These are phyloP conservation scores for Osmerus mordax DNA, from an alignment of 2,113 vertebrate species.

Conservation along the genomic window DNA sequence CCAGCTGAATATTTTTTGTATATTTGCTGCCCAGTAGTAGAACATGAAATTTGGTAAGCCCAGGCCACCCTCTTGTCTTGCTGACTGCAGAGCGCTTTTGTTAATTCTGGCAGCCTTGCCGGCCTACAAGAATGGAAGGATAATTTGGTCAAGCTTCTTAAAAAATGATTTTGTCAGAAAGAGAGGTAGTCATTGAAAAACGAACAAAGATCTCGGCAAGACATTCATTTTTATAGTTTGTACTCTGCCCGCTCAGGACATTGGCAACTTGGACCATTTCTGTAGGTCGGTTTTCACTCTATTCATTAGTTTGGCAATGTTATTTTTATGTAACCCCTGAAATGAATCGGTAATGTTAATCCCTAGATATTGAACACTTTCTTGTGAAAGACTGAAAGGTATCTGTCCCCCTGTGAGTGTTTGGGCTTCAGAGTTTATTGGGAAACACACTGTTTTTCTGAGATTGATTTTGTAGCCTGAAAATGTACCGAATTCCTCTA, in stretches of 20 bases:
- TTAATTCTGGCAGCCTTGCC: not conserved
- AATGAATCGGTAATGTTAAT: not conserved
- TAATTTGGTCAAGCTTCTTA: not conserved
- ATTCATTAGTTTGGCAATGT: not conserved
- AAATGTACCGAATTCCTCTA: not conserved
- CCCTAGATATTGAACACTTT: not conserved
- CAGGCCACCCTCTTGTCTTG: not conserved
- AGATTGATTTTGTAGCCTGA: conserved; percentile 2
- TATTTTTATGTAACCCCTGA: not conserved
- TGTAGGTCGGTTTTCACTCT: too few relatives aligned
- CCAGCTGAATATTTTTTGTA: too few relatives aligned
- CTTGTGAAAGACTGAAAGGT: not conserved
- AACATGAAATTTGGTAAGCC: not conserved
- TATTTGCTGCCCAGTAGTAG: too few relatives aligned
- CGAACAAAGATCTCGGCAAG: too few relatives aligned
- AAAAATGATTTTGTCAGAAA: not conserved
- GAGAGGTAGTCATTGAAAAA: too few relatives aligned
- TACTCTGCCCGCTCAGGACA: too few relatives aligned
- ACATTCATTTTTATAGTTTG: too few relatives aligned
- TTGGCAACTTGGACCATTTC: too few relatives aligned
- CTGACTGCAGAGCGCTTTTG: not conserved
- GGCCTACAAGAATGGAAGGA: not conserved
- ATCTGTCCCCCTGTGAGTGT: not conserved
- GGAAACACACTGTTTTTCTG: not conserved
- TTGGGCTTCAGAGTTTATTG: not conserved